Conservation (phyloP, 2,113 vertebrate species). For the Neofelis nebulosa region DNA sequence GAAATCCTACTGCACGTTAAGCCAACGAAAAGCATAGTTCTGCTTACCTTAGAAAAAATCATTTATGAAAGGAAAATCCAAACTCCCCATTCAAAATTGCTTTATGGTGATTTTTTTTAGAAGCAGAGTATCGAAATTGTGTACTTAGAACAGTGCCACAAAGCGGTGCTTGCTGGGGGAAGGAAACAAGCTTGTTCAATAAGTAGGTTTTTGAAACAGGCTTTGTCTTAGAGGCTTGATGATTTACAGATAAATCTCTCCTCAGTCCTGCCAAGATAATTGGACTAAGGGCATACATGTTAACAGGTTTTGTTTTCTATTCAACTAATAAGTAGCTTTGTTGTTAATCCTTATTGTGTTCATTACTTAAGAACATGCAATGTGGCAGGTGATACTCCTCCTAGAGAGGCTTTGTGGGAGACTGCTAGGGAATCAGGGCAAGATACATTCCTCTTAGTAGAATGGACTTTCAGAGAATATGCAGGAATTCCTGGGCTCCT, state of each 20-base stretch:
- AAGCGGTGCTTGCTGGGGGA: neutral
- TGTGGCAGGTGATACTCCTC: neutral
- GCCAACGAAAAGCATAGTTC: neutral
- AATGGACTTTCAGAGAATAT: neutral
- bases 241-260: slow-evolving; percentile 41
- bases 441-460: neutral
- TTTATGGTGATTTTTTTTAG: neutral
- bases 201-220: neutral
- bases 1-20: neutral
- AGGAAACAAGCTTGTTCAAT: neutral
- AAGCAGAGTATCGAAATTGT: neutral
- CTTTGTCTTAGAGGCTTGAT: neutral
- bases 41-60: neutral
- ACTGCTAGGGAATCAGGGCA: accelerated
- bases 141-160: neutral
- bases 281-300: neutral
- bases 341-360: slow-evolving; percentile 24
- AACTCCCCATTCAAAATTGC: neutral
- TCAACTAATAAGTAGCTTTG: slow-evolving; percentile 45
- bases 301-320: slow-evolving; percentile 60
- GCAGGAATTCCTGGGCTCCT: neutral
- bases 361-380: slow-evolving; percentile 53
- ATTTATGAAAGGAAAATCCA: neutral
- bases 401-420: slow-evolving; percentile 35
- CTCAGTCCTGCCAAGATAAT: neutral